Percentiles rank a stretch among this genome's conserved stretches.
Conservation (phyloP, 2,888 invertebrate genomes). For the Osmoderma eremita region DNA sequence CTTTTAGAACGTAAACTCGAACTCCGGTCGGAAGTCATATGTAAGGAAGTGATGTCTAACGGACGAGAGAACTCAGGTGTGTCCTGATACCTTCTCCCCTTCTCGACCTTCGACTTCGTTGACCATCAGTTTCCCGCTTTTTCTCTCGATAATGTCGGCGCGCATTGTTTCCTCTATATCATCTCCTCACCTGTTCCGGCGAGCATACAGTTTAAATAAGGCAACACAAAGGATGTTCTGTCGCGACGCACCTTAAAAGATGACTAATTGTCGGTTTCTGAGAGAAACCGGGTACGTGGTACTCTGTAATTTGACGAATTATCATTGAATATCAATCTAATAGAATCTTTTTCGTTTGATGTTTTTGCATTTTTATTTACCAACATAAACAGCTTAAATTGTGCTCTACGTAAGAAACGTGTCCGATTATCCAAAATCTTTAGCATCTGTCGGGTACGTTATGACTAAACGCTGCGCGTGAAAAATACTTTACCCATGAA, state of each 20-base stretch:
- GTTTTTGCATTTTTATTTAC: no score
- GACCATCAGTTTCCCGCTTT: conserved; percentile 38
- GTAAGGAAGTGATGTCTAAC: conserved; percentile 63
- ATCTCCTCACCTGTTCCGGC: conserved; percentile 33
- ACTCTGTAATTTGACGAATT: conserved; percentile 15
- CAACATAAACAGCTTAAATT: no score
- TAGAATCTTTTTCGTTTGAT: no score
- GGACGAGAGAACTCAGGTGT: conserved; percentile 63
- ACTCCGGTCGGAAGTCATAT: conserved; percentile 62
- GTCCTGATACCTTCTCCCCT: conserved; percentile 50
- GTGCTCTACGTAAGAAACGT: no score
- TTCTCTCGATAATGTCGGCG: conserved; percentile 26
- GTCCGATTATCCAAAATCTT: conserved; percentile 1
- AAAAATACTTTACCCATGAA: conserved; percentile 30
- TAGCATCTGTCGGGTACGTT: conserved; percentile 1
- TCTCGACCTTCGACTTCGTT: conserved; percentile 34
- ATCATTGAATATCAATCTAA: not conserved
- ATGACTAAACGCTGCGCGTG: conserved; percentile 1
- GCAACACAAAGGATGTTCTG: conserved; percentile 32
- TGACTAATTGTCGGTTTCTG: conserved; percentile 31
- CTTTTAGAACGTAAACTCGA: conserved; percentile 48
- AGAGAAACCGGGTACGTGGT: conserved; percentile 6
- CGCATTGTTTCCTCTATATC: conserved; percentile 25
- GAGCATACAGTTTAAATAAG: conserved; percentile 18
- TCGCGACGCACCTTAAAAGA: conserved; percentile 33